A percentile compares a stretch with the other conserved stretches of the same genome.
Evolutionary conservation across 2,797 vertebrate species (phyloP).

Genomic region (Silurus lanzhouensis): DNA sequence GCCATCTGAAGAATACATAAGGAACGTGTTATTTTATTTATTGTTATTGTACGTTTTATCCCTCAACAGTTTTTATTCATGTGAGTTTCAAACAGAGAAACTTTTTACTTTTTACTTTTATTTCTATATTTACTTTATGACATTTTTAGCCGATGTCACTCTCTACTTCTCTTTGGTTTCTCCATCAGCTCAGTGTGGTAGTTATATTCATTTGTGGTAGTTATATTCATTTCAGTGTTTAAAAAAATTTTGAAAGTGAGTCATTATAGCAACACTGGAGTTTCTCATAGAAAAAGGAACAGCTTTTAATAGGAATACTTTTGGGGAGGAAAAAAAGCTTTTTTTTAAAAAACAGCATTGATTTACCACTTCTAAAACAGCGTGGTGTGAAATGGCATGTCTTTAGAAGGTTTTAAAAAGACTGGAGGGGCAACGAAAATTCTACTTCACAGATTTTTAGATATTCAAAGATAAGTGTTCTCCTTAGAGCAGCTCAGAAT

Average conservation of each 20-base stretch:
- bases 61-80: neutral
- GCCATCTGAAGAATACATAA: neutral
- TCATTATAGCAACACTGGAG: neutral
- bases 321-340: neutral
- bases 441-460: neutral
- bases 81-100: neutral
- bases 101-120: neutral
- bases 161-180: neutral
- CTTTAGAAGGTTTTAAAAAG: constrained; percentile 12
- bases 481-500: neutral
- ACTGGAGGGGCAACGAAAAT: neutral
- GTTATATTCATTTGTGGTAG: neutral
- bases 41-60: neutral
- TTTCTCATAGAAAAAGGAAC: constrained; percentile 20
- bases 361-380: constrained; percentile 12
- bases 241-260: neutral
- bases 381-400: neutral
- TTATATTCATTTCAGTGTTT: neutral
- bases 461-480: constrained; percentile 14
- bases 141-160: neutral
- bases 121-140: neutral
- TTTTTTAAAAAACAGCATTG: neutral
- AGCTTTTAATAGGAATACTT: neutral
- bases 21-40: neutral
- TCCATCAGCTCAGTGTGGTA: neutral